Conservation (phyloP, 1,140 invertebrate genomes). For the Aradophagus sp. region DNA sequence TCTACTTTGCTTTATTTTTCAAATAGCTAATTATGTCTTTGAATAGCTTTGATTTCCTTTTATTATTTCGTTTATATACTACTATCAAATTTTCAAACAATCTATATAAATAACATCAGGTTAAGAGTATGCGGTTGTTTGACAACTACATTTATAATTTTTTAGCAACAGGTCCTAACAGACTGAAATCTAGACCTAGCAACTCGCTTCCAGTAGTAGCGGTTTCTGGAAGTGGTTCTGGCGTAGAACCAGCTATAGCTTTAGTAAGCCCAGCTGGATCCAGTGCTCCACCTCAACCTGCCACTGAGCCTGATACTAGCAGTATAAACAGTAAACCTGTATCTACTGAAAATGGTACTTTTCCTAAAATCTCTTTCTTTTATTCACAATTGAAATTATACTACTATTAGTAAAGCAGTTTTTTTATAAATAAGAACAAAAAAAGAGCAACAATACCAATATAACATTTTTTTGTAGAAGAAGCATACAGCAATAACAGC, state of each 20-base stretch:
- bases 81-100: too few species aligned
- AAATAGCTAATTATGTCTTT: too few species aligned
- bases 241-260: conserved; percentile 68
- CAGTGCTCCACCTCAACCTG: conserved; percentile 69
- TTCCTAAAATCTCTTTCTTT: too few species aligned
- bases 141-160: conserved; percentile 39
- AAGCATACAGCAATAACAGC: conserved; percentile 26
- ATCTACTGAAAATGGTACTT: conserved; percentile 68
- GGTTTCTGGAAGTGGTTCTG: conserved; percentile 68
- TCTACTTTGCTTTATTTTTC: too few species aligned
- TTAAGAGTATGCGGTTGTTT: too few species aligned
- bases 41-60: too few species aligned
- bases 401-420: too few species aligned
- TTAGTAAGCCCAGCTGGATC: conserved; percentile 70
- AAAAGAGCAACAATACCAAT: too few species aligned
- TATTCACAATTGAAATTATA: too few species aligned
- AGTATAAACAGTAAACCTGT: conserved; percentile 69
- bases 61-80: too few species aligned
- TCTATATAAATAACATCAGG: too few species aligned
- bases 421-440: too few species aligned
- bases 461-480: conserved; percentile 20
- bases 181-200: conserved; percentile 76
- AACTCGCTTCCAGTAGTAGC: conserved; percentile 73
- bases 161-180: conserved; percentile 71
- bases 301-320: conserved; percentile 73